Evolutionary conservation across 1,140 invertebrate species (phyloP), one percentile per base, ranked within the genome.

Genomic region (Tetraneura akinire): DNA sequence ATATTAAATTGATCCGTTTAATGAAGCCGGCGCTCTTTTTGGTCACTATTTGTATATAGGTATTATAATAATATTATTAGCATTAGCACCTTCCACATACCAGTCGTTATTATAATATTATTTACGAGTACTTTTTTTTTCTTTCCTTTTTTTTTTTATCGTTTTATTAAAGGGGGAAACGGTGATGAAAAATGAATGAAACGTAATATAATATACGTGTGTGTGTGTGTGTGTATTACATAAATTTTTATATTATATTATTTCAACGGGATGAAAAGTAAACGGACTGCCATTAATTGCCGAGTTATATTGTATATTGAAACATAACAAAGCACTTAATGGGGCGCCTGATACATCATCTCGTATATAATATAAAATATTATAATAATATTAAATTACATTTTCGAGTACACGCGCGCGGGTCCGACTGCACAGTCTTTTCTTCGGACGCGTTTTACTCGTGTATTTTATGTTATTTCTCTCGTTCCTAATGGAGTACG

Each of bases 301-400:
- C 51, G 5, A 66, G 73, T 57, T 57, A 76, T 76, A 76, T 76
- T 57, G 18, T 76, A n/a, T 74, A 74, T 55, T 42, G 51, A 76
- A 76, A 76, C 73, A 76, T 60, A 76, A 76, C 73, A 76, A 76
- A 76, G 73, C 73, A 76, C 73, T 76, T 76, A 76, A 76, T 76
- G 53, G 73, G 51, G 51, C 70, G 70, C 70, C 49, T 29, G 66
- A 49, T 49, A 70, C 45, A 49, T 70, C 66, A 18, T 49, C 45
- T 26, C 21, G 68, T 49, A 29, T 49, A 29, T 21, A 21, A 51
- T 16, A 49, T n/a, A 32, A 23, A 26, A 13, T 42, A 14, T 13
- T 3, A 21, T 42, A 23, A 70, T 47, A 49, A 70, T 73, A 53
- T 66, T 42, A 16, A 42, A 66, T 37, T 66, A 66, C 32, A n/a